These are phyloP conservation scores for Scolanthus callimorphus DNA, from an alignment of 92 coral and sea anemone species.

Conservation along the genomic window DNA sequence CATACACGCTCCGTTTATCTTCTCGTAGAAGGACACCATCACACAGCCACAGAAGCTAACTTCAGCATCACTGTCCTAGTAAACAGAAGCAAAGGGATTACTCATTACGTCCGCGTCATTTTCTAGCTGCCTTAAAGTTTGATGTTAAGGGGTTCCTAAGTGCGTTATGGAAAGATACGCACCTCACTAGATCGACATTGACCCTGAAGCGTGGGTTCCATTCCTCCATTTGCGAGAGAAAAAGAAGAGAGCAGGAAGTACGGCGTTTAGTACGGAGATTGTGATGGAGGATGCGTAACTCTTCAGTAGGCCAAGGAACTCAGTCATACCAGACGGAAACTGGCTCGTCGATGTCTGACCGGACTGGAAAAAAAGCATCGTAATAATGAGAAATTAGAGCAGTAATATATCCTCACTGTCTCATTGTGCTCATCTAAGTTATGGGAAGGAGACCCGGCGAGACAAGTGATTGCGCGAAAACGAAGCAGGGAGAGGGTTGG, in stretches of 20 bases:
- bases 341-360: neutral
- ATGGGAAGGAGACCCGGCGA: too few relatives aligned
- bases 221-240: conserved; percentile 71
- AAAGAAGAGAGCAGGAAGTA: conserved; percentile 66
- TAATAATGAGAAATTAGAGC: too few relatives aligned
- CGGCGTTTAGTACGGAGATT: conserved; percentile 49
- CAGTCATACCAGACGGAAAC: neutral
- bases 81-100: too few relatives aligned
- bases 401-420: too few relatives aligned
- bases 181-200: conserved; percentile 70
- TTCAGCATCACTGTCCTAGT: conserved; percentile 72
- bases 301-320: conserved; percentile 16
- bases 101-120: too few relatives aligned
- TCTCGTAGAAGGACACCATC: conserved; percentile 60
- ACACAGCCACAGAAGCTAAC: conserved; percentile 77
- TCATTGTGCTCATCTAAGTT: too few relatives aligned
- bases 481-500: too few relatives aligned
- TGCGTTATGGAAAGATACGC: neutral
- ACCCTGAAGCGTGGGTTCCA: conserved; percentile 74
- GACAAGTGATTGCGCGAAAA: too few relatives aligned
- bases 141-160: too few relatives aligned
- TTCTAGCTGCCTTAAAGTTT: too few relatives aligned
- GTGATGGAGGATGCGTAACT: conserved; percentile 82
- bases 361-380: neutral
- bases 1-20: conserved; percentile 61